A percentile compares a stretch with the other conserved stretches of the same genome.
phyloP scores from a whole-genome alignment of 2,113 vertebrate species.

The Hippocampus zosterae region DNA sequence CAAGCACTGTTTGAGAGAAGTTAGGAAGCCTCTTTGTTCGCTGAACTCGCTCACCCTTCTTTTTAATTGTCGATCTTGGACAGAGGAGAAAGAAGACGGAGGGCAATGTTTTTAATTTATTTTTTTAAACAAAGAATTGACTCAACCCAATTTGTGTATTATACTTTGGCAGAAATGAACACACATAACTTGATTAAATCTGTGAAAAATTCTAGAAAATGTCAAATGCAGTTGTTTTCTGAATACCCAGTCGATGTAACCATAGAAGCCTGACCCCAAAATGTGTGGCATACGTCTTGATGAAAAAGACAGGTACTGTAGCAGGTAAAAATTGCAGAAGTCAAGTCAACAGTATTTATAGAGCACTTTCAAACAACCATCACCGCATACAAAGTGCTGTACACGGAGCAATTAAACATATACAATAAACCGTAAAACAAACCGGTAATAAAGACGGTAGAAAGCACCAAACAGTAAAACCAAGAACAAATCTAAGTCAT shows the following conservation, averaged over 20 bases:
- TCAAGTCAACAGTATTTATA: too few species aligned
- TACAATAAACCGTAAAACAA: too few species aligned
- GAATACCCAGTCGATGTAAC: not conserved
- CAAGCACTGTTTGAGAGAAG: slow-evolving; percentile 50
- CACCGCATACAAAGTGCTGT: too few species aligned
- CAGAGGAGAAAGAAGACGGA: not conserved
- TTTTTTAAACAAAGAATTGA: not conserved
- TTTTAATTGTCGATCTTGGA: slow-evolving; percentile 21
- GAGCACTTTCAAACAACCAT: too few species aligned
- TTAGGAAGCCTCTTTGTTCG: slow-evolving; percentile 58
- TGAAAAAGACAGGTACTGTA: not conserved
- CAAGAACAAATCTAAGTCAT: too few species aligned
- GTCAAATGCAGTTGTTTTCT: not conserved
- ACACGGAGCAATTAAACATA: too few species aligned
- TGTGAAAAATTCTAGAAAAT: not conserved
- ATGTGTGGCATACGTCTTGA: not conserved
- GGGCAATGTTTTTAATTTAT: not conserved
- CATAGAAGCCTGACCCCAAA: not conserved
- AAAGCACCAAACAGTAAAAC: too few species aligned
- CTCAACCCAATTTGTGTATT: not conserved
- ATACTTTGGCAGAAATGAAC: not conserved
- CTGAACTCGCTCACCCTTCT: slow-evolving; percentile 63
- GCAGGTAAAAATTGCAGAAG: not conserved
- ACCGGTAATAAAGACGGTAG: too few species aligned
- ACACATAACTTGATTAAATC: not conserved